Evolutionary conservation across 2,888 invertebrate genomes (phyloP), one percentile per base, ranked within the genome.

Genomic region (Acrocyrtus sp.): DNA sequence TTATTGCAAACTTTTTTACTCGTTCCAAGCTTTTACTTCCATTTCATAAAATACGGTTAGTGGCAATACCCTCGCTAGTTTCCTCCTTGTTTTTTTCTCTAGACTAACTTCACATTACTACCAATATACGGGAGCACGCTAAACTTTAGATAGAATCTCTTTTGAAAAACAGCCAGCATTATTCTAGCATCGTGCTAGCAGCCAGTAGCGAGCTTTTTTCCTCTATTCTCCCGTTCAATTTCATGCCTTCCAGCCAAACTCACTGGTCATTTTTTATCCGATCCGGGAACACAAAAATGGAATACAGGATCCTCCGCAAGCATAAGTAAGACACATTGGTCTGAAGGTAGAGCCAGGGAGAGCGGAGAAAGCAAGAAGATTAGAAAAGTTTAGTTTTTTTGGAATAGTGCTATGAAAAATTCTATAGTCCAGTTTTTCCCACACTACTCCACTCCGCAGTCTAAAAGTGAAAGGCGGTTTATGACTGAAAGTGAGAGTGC

Each of bases 331-430:
- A 68, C 60, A 68, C 53, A 68, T 68, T 60, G 45, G 68, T 51
- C 51, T 48, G 24, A 41, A 60, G n/a, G n/a, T n/a, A n/a, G n/a
- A n/a, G n/a, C n/a, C n/a, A n/a, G n/a, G n/a, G n/a, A n/a, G n/a
- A n/a, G n/a, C n/a, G n/a, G 24, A 54, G 60, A 51, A 50, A 19
- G 53, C 41, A 51, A 51, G 60, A 60, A 68, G 68, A 68, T 68
- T 68, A 68, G 56, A 68, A 68, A 68, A 68, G 68, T 68, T 68
- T 60, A 53, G 60, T 60, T 68, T n/a, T n/a, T n/a, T n/a, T n/a
- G n/a, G n/a, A n/a, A n/a, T n/a, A n/a, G n/a, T n/a, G n/a, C n/a
- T n/a, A n/a, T n/a, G n/a, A n/a, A n/a, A n/a, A n/a, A n/a, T n/a
- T n/a, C n/a, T n/a, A n/a, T n/a, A n/a, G n/a, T n/a, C n/a, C n/a